phyloP scores from a whole-genome alignment of 2,113 vertebrate species.

The Semnornis frantzii region DNA sequence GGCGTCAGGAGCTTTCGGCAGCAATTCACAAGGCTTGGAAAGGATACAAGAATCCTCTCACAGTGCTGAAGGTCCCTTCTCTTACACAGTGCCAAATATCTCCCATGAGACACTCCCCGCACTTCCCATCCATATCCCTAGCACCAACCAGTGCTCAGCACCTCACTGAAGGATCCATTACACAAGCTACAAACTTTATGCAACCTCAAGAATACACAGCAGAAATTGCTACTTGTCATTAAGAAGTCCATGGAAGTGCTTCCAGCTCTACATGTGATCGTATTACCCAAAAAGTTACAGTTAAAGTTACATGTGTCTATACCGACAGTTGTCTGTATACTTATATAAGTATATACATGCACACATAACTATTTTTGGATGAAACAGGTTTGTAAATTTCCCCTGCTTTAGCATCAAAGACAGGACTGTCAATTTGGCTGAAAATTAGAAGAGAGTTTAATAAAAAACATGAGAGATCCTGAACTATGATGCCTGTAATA shows the following conservation, averaged over 20 bases:
- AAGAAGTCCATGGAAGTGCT: background rate
- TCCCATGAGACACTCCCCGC: background rate
- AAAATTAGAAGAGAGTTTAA: background rate
- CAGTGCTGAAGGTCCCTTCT: background rate
- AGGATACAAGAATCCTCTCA: background rate
- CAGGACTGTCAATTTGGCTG: background rate
- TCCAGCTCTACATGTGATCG: background rate
- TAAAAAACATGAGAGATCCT: background rate
- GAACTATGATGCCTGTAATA: background rate
- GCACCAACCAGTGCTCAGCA: background rate
- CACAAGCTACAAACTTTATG: accelerated
- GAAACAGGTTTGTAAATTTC: background rate
- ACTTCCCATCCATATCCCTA: background rate
- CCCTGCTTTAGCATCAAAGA: background rate
- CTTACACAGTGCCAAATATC: background rate
- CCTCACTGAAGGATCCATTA: accelerated
- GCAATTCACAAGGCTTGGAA: background rate
- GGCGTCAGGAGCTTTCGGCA: background rate
- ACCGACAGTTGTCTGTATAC: background rate
- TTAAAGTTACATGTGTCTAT: background rate
- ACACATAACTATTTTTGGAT: background rate
- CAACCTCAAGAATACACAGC: background rate
- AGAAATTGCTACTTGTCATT: background rate
- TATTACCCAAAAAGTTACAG: background rate
- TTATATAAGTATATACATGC: background rate